phyloP scores from a whole-genome alignment of 2,797 vertebrate genomes.

The Vireo griseus region DNA sequence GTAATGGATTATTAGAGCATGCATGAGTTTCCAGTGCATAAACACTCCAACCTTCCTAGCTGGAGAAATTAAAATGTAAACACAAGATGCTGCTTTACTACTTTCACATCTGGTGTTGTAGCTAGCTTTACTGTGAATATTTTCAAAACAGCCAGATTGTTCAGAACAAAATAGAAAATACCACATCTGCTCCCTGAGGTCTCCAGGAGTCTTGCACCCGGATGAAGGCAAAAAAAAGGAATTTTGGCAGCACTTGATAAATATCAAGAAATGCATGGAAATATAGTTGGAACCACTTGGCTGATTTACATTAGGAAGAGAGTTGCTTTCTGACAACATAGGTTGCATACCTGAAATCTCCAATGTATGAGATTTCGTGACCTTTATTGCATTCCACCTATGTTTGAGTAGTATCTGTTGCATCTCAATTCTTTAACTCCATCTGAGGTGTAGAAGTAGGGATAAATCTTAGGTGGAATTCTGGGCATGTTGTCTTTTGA shows the following conservation, averaged over 20 bases:
- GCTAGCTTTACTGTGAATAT: conserved; percentile 50
- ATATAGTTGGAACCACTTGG: background rate
- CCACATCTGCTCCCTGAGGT: conserved; percentile 33
- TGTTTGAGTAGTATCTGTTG: background rate
- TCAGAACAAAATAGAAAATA: conserved; percentile 37
- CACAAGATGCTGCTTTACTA: conserved; percentile 63
- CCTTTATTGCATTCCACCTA: background rate
- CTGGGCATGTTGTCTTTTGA: background rate
- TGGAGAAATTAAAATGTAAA: conserved; percentile 64
- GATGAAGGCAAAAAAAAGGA: background rate
- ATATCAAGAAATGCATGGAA: background rate
- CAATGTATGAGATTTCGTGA: background rate
- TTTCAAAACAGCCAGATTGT: conserved; percentile 60
- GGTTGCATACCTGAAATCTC: background rate
- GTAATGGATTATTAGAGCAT: conserved; percentile 18
- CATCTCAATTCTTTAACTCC: background rate
- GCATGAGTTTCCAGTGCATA: background rate
- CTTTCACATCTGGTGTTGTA: conserved; percentile 61
- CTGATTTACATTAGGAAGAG: background rate
- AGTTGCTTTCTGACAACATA: background rate
- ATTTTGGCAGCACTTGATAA: background rate
- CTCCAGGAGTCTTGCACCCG: background rate
- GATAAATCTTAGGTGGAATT: background rate
- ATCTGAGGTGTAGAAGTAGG: background rate
- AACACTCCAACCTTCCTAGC: conserved; percentile 35